A percentile compares a stretch with the other conserved stretches of the same genome.
Conservation (phyloP, 2,113 vertebrate species). For the Archilochus colubris region DNA sequence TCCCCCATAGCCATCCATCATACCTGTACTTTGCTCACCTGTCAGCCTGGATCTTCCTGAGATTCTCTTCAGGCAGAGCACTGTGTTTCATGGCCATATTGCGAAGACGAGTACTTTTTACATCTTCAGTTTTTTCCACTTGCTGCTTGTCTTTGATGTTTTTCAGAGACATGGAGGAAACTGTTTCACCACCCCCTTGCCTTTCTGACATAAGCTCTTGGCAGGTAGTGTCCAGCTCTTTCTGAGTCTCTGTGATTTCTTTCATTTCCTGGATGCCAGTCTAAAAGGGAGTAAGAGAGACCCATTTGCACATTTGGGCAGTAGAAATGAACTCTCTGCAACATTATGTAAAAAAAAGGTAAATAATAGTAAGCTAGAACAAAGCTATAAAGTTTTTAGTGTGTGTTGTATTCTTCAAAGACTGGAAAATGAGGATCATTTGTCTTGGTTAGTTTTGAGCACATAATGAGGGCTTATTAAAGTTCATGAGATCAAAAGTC, state of each 20-base stretch:
- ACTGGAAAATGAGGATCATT: background rate
- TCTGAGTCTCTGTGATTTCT: background rate
- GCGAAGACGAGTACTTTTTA: constrained; percentile 45
- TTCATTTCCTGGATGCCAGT: constrained; percentile 51
- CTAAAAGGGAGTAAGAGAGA: constrained; percentile 44
- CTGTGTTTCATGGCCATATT: constrained; percentile 26
- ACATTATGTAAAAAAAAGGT: background rate
- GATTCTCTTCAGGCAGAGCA: constrained; percentile 47
- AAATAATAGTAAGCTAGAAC: background rate
- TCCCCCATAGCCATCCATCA: background rate
- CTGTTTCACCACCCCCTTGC: background rate
- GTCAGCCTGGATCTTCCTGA: constrained; percentile 80
- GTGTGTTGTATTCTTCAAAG: background rate
- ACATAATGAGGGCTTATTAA: background rate
- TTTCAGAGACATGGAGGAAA: background rate
- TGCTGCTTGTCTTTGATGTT: background rate
- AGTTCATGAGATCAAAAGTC: background rate
- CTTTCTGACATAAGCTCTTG: background rate
- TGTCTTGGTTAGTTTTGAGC: background rate
- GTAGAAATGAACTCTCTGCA: background rate
- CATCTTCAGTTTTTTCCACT: background rate
- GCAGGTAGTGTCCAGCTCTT: constrained; percentile 9
- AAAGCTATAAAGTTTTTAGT: background rate
- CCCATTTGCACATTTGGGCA: background rate
- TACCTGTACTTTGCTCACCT: constrained; percentile 67